Evolutionary conservation across 2,113 vertebrate species (phyloP), one percentile per base, ranked within the genome.

Genomic region (Labeo catla): DNA sequence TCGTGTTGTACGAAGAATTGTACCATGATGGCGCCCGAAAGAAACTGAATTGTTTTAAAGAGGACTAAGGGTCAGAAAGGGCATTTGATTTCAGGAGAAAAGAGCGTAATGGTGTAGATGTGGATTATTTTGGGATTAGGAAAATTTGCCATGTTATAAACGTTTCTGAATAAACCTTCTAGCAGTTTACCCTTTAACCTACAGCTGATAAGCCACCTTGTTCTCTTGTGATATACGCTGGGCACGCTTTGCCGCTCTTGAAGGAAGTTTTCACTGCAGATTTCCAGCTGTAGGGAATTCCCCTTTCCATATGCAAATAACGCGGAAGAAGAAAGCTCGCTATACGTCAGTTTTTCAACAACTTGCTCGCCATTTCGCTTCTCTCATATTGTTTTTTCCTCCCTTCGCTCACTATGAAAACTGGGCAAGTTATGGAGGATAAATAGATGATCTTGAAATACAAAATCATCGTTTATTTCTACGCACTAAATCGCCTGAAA

Each of bases 281-380:
- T 81, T 81, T 84, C 54, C 63, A 83, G 54, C 80, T 81, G 13
- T 45, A 45, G 88, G 88, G 91, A 91, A 84, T 86, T 91, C 89
- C 88, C 90, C 90, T 72, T 63, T 65, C 19, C 8, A 54, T 43
- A 88, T 89, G 85, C 19, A 91, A 91, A 88, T 87, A 8, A 80
- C 52, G 61, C 39, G 21, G 84, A 73, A 84, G 43, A 4, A 65
- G 65, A 45, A 21, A 65, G 57, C 7, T 19, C 1, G 13, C 10
- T 16, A 8, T 36, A 70, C 61, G 12, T 57, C 36, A 13, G 15
- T 72, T 50, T 80, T 50, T 52, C 43, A 21, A 54, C 5, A 2
- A 47, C 74, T 12, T 19, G 2, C 47, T 54, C 63, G 2, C 59
- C 3, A 34, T 70, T 16, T 23, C 52, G 50, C 7, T 57, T 34